Base-by-base conservation (phyloP, 2,797 vertebrate species). In the Tragelaphus eurycerus region DNA sequence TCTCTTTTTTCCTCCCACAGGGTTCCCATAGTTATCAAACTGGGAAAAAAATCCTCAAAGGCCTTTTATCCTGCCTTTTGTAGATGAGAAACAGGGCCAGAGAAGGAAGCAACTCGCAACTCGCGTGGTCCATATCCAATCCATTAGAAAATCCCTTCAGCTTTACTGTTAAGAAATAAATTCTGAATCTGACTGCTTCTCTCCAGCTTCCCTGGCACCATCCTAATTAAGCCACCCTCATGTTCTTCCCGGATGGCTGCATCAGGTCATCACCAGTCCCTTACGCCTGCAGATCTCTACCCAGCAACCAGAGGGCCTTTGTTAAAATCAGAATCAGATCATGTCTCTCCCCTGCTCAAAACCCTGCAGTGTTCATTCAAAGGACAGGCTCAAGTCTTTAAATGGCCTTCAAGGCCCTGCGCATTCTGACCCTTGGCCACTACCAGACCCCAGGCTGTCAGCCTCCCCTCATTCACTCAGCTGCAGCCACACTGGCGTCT, bases 161-260 rank as follows among this genome's bases (percentile, higher is more conserved):
- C n/a, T 92, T 82, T 57, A 59, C 52, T 86, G 92, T 94, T 59
- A 43, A 84, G 21, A 95, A 93, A 50, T 89, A 76, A 88, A 95
- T 67, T 81, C 62, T 57, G 57, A 76, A 43, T 60, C 64, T 86
- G 55, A 67, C 38, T 81, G 89, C 82, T 55, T 17, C 71, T 83
- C 23, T 74, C 76, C 59, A 57, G 59, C 76, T 64, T 74, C 76
- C 10, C 57, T 62, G 62, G 27, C 48, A 57, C 67, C 84, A 4
- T 84, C 16, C 59, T 31, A 46, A 57, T 55, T 67, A 79, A 92
- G 52, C 82, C 64, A 12, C 86, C 59, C 11, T 38, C n/a, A 0
- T 50, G 13, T 59, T 88, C 79, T 55, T 84, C 50, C 46, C 87
- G 31, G 48, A 9, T 81, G 54, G 59, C 46, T 27, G 27, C 31